Evolutionary conservation across 2,888 invertebrate genomes (phyloP).

Genomic region (Atrina japonica): DNA sequence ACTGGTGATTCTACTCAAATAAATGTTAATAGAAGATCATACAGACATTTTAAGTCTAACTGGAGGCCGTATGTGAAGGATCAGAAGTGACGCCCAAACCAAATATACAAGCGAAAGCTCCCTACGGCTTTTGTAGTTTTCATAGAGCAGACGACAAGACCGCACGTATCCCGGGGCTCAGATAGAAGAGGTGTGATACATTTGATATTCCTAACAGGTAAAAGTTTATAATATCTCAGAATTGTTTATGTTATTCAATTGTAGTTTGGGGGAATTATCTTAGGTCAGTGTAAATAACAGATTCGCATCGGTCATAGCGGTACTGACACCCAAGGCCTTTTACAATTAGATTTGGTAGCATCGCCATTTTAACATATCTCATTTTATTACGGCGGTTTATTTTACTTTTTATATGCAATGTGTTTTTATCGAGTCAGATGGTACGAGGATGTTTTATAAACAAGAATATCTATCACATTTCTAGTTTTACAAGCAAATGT

Average conservation of each 20-base stretch:
- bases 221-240: too few relatives aligned
- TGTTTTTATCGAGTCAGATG: constrained; percentile 4
- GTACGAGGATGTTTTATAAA: constrained; percentile 28
- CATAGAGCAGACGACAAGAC: constrained; percentile 18
- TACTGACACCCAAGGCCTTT: too few relatives aligned
- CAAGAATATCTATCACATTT: constrained; percentile 31
- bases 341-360: too few relatives aligned
- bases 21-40: constrained; percentile 26
- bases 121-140: constrained; percentile 21
- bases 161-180: constrained; percentile 22
- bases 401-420: too few relatives aligned
- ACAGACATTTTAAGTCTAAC: constrained; percentile 14
- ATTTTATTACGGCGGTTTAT: too few relatives aligned
- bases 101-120: constrained; percentile 22
- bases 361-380: too few relatives aligned
- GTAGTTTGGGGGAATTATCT: too few relatives aligned
- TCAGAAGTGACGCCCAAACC: constrained; percentile 22
- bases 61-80: constrained; percentile 14
- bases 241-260: too few relatives aligned
- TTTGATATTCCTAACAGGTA: too few relatives aligned
- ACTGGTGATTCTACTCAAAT: constrained; percentile 13
- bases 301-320: too few relatives aligned
- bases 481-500: constrained; percentile 1
- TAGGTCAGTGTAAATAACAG: too few relatives aligned
- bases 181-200: constrained; percentile 24